Evolutionary conservation across 2,797 vertebrate species (phyloP).

Genomic region (Clangula hyemalis): DNA sequence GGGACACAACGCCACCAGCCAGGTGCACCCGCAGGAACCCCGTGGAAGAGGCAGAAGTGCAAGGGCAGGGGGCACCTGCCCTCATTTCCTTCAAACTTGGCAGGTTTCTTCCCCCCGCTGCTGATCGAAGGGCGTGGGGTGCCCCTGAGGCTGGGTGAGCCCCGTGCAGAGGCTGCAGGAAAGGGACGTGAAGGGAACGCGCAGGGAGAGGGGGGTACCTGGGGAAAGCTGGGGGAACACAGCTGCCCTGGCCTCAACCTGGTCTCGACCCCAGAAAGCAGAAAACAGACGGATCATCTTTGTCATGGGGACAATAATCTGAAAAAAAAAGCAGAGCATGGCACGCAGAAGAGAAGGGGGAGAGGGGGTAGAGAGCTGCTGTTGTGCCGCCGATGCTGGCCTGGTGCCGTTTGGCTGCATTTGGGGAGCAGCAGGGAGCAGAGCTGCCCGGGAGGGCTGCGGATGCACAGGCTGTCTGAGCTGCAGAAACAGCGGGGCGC

Average conservation of each 20-base stretch:
- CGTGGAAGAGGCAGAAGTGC: too few species aligned
- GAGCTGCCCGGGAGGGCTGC: neutral
- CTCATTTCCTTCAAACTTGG: neutral
- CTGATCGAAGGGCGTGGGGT: neutral
- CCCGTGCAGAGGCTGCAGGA: neutral
- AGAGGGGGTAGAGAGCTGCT: neutral
- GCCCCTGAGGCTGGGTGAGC: neutral
- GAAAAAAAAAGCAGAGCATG: neutral
- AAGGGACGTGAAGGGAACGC: neutral
- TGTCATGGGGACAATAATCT: accelerated
- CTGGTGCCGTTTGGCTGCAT: too few species aligned
- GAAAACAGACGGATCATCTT: neutral
- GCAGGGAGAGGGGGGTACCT: neutral
- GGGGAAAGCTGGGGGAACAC: neutral
- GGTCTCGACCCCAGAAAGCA: neutral
- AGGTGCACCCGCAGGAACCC: neutral
- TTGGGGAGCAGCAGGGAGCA: neutral
- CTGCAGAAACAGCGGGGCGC: accelerated
- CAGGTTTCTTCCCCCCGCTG: neutral
- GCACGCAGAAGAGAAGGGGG: neutral
- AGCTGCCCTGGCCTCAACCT: neutral
- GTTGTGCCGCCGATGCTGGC: neutral
- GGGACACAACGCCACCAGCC: too few species aligned
- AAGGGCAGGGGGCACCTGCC: neutral
- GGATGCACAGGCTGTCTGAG: accelerated